Evolutionary conservation across 2,888 invertebrate genomes (phyloP).

Genomic region (Drosophila mettleri): DNA sequence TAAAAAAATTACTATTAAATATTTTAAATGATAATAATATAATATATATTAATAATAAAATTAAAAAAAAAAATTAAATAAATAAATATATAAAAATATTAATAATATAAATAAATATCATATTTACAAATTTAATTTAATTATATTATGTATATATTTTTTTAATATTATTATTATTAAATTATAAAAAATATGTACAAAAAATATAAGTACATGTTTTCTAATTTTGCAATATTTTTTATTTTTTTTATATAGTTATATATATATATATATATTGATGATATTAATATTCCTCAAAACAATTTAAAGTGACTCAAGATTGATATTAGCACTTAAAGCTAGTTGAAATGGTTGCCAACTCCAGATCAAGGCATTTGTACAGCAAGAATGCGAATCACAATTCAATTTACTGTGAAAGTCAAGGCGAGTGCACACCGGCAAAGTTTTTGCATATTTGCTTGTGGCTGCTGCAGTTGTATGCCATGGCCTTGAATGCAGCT

Average conservation of each 20-base stretch:
- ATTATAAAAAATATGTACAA: too few species aligned
- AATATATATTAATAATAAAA: too few species aligned
- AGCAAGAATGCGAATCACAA: neutral
- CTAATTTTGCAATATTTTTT: neutral
- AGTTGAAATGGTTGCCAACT: constrained; percentile 6
- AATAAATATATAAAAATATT: too few species aligned
- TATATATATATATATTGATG: neutral
- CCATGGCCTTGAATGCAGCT: constrained; percentile 49
- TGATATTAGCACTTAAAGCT: constrained; percentile 2
- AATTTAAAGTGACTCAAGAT: constrained; percentile 3
- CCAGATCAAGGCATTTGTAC: neutral
- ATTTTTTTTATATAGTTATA: neutral
- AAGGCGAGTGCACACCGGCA: constrained; percentile 3
- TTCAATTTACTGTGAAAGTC: constrained; percentile 29
- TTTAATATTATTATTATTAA: too few species aligned
- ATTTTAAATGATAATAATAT: too few species aligned
- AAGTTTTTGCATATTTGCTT: constrained; percentile 48
- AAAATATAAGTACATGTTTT: too few species aligned
- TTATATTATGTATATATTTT: too few species aligned
- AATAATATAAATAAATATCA: too few species aligned
- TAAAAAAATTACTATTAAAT: too few species aligned
- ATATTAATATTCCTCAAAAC: neutral
- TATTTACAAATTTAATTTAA: too few species aligned
- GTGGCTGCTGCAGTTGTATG: constrained; percentile 28
- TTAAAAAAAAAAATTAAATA: too few species aligned